Evolutionary conservation across 53 echinoderm and acorn worm genomes (phyloP), one percentile per base, ranked within the genome.

Genomic region (Mesocentrotus franciscanus): DNA sequence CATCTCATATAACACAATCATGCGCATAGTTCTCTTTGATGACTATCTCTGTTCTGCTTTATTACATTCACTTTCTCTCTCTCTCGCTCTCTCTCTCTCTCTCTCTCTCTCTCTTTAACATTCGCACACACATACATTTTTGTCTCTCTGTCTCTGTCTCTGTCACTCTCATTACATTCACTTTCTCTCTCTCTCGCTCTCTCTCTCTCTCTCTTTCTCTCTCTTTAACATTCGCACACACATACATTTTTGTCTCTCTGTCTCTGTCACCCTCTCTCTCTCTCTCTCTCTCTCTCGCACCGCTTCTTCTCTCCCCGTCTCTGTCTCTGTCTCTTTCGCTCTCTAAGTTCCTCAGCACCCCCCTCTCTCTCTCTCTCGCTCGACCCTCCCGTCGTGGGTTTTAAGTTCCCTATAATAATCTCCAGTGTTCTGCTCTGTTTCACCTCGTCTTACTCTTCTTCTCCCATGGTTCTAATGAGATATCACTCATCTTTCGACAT

Each of bases 401-500:
- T 87, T 58, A 58, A 27, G 56, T 57, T 87, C 87, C 87, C 27
- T n/a, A 87, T 27, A 27, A 87, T 87, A 87, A 87, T 87, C 34
- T 56, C 56, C 87, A 9, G 2, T 58, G 87, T 87, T 87, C 87
- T 85, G 85, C 85, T 85, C 85, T 85, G 85, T 56, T 87, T 87
- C 87, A n/a, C 87, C 12, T 87, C 58, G 87, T 87, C 87, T 58
- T 87, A 58, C 11, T 39, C 81, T 81, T 81, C 36, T 39, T 81
- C 36, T 22, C 42, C 42, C 42, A 6, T 20, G 42, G 42, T 9
- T 87, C 87, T 57, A 87, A 87, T 87, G 58, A 58, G 87, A 87
- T 87, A 87, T 58, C 56, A 39, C 58, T 87, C 87, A 87, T 87
- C 87, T 57, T 58, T 58, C 58, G 56, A 87, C 58, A 87, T 58